phyloP scores from a whole-genome alignment of 1,140 invertebrate species.

The Lepidotrigona ventralis region DNA sequence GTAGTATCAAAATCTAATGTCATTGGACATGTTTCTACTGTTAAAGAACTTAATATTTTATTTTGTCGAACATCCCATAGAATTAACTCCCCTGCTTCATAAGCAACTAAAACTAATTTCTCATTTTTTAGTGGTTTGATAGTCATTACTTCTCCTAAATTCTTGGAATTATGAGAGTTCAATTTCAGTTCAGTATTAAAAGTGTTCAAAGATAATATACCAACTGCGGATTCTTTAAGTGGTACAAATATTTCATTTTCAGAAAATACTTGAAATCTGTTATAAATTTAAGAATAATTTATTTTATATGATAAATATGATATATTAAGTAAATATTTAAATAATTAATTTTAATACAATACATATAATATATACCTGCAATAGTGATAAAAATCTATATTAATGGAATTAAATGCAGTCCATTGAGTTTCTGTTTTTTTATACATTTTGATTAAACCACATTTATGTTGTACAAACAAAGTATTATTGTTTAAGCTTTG shows the following conservation, averaged over 20 bases:
- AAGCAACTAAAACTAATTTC: conserved; percentile 82
- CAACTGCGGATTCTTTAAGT: conserved; percentile 83
- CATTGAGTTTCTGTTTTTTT: conserved; percentile 82
- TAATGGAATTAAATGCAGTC: conserved; percentile 80
- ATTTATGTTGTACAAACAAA: conserved; percentile 86
- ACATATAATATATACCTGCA: conserved; percentile 75
- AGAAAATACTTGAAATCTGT: conserved; percentile 80
- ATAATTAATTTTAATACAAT: not conserved
- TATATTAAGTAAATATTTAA: not conserved
- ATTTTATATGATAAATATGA: not conserved
- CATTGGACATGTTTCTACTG: conserved; percentile 85
- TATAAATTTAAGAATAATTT: not conserved
- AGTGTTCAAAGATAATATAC: conserved; percentile 82
- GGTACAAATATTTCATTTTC: conserved; percentile 85
- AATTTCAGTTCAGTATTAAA: conserved; percentile 79
- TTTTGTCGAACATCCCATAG: conserved; percentile 84
- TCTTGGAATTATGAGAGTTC: conserved; percentile 71
- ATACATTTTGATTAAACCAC: conserved; percentile 85
- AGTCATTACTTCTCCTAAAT: conserved; percentile 83
- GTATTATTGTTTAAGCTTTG: conserved; percentile 81
- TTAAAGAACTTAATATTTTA: conserved; percentile 81
- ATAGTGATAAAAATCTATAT: conserved; percentile 84
- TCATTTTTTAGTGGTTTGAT: conserved; percentile 82
- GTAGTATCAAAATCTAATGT: conserved; percentile 85
- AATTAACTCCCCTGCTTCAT: conserved; percentile 84